These are phyloP conservation scores for Oegoconia quadripuncta DNA, from an alignment of 2,888 invertebrate species.

Conservation along the genomic window DNA sequence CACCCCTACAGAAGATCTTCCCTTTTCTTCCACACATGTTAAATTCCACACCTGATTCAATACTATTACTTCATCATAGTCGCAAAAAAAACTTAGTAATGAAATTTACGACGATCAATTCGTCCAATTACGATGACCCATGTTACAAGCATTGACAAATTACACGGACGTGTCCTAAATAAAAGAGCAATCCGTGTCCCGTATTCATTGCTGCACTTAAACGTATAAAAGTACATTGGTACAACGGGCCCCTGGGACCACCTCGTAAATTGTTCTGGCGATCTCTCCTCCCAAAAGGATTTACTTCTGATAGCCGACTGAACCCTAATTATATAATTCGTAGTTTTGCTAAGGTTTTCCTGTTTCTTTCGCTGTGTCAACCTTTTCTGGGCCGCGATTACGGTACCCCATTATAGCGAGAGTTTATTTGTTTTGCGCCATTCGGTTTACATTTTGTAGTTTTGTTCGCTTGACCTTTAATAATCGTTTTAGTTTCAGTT, in stretches of 20 bases:
- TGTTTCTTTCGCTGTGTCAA: conserved; percentile 19
- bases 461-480: background rate
- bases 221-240: background rate
- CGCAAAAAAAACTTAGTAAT: too few relatives aligned
- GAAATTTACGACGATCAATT: too few relatives aligned
- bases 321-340: conserved; percentile 49
- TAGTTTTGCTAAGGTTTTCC: conserved; percentile 33
- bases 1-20: too few relatives aligned
- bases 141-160: background rate
- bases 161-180: background rate
- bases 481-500: background rate
- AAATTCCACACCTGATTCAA: too few relatives aligned
- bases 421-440: conserved; percentile 5
- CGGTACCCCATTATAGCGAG: conserved; percentile 20
- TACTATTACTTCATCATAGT: too few relatives aligned
- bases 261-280: conserved; percentile 29
- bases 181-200: conserved; percentile 5
- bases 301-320: conserved; percentile 46
- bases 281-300: conserved; percentile 38
- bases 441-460: conserved; percentile 2
- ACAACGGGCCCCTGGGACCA: conserved; percentile 22
- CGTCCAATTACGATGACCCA: too few relatives aligned
- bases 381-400: conserved; percentile 22
- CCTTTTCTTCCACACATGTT: too few relatives aligned
- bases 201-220: conserved; percentile 4